Evolutionary conservation across 2,888 invertebrate genomes (phyloP).

Genomic region (Clunio marinus): DNA sequence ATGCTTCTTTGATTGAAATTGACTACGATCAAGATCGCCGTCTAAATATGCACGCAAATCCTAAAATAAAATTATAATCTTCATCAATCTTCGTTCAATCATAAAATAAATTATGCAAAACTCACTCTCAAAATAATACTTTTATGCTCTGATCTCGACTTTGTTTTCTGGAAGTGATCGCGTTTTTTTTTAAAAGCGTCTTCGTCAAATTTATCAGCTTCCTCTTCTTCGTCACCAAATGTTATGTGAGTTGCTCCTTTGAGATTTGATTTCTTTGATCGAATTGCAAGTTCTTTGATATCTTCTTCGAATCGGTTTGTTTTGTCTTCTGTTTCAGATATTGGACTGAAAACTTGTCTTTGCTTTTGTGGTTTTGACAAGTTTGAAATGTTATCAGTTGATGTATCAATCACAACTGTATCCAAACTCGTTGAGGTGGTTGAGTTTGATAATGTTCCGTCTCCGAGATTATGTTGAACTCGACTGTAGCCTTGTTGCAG

Average conservation of each 20-base stretch:
- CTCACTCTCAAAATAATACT: conserved; percentile 49
- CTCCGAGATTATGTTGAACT: conserved; percentile 45
- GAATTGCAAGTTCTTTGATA: conserved; percentile 30
- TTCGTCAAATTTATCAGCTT: conserved; percentile 47
- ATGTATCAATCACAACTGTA: conserved; percentile 45
- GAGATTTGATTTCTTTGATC: conserved; percentile 8
- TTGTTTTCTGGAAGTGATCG: conserved; percentile 50
- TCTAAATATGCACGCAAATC: conserved; percentile 49
- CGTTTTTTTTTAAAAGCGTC: conserved; percentile 51
- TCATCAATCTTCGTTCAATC: neutral
- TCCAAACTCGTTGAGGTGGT: conserved; percentile 61
- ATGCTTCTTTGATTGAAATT: conserved; percentile 52
- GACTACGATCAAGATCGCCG: conserved; percentile 47
- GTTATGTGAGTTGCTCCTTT: conserved; percentile 50
- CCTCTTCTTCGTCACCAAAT: conserved; percentile 44
- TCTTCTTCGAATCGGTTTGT: conserved; percentile 30
- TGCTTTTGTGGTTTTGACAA: conserved; percentile 25
- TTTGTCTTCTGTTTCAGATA: conserved; percentile 39
- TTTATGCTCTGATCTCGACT: conserved; percentile 50
- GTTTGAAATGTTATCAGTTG: conserved; percentile 37
- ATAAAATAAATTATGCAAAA: neutral
- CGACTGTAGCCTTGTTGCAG: conserved; percentile 49
- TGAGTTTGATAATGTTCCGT: conserved; percentile 56
- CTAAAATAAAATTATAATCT: conserved; percentile 41
- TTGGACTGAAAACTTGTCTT: conserved; percentile 36